Base-by-base conservation (phyloP, 2,797 vertebrate species). In the Alcedo quadribrachys region DNA sequence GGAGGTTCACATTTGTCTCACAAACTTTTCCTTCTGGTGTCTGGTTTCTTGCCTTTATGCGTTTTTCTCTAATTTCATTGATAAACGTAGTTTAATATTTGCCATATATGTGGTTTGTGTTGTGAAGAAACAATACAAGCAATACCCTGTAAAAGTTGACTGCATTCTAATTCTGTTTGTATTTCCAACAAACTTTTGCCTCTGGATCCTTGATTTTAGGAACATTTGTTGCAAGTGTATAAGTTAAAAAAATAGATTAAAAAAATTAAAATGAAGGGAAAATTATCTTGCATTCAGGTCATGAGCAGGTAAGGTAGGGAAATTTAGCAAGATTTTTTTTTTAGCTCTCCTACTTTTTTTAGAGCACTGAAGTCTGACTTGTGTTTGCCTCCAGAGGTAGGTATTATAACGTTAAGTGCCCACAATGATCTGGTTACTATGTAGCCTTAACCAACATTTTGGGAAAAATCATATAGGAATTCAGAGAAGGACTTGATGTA, bases 181-280 rank as follows among this genome's bases (percentile, higher is more conserved):
- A 4, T 18, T 81, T 66, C n/a, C 21, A 18, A 25, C 32, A 32
- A 9, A 19, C 3, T 81, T 85, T 51, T 63, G 27, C 15, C 17
- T 85, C n/a, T 37, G 13, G 7, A 35, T 68, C 28, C 79, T 27
- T 42, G 2, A 24, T 20, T 63, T 51, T 0, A 2, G 35, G 15
- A 83, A n/a, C 2, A 21, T 50, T 32, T 33, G 5, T 21, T 60
- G 18, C 14, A 74, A 2, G 10, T 21, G 7, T 35, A 2, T 18
- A 61, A 24, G 16, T 48, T 67, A 24, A 32, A 28, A 2, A 8
- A 17, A 25, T 9, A 9, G 4, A 0, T 2, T 15, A 15, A 13
- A 17, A 9, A 19, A 2, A 20, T 14, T 7, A 28, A 57, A 12
- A 6, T 1, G 2, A 50, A 32, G 5, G 4, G 35, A 21, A 35